Percentiles rank a stretch among this genome's conserved stretches.
These are phyloP conservation scores for Hemicordylus capensis DNA, from an alignment of 2,113 vertebrate genomes.

Conservation along the genomic window DNA sequence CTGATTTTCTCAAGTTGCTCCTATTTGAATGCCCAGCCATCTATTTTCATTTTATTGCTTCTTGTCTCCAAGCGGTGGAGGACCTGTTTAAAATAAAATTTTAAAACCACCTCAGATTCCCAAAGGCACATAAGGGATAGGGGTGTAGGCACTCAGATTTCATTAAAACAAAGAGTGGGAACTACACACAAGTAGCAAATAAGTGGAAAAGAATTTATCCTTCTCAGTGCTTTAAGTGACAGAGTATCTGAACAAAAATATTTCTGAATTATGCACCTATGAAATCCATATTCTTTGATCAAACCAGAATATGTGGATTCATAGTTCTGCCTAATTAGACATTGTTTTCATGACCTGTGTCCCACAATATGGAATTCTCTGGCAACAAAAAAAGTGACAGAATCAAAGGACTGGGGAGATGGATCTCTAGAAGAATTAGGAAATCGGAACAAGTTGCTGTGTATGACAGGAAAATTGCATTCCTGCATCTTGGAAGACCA, in stretches of 20 bases:
- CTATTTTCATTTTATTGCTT: constrained; percentile 1
- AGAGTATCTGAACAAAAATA: not conserved
- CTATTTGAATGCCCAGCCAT: not conserved
- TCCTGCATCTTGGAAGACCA: not conserved
- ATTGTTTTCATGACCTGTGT: not conserved
- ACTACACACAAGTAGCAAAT: not conserved
- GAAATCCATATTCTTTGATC: not conserved
- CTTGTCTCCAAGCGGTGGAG: not conserved
- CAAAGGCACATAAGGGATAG: not conserved
- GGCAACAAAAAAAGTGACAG: not conserved
- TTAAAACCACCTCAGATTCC: not conserved
- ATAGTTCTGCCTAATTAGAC: not conserved
- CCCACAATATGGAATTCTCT: not conserved
- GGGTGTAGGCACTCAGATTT: not conserved
- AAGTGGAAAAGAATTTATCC: not conserved
- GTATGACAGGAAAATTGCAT: not conserved
- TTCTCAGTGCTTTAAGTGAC: not conserved
- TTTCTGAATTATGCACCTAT: not conserved
- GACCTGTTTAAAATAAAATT: not conserved
- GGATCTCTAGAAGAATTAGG: not conserved
- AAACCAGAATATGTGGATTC: not conserved
- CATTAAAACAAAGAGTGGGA: not conserved
- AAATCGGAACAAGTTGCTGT: not conserved
- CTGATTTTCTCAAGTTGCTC: not conserved
- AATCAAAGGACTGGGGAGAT: not conserved